Evolutionary conservation across 2,113 vertebrate species (phyloP).

Genomic region (Alethe diademata): DNA sequence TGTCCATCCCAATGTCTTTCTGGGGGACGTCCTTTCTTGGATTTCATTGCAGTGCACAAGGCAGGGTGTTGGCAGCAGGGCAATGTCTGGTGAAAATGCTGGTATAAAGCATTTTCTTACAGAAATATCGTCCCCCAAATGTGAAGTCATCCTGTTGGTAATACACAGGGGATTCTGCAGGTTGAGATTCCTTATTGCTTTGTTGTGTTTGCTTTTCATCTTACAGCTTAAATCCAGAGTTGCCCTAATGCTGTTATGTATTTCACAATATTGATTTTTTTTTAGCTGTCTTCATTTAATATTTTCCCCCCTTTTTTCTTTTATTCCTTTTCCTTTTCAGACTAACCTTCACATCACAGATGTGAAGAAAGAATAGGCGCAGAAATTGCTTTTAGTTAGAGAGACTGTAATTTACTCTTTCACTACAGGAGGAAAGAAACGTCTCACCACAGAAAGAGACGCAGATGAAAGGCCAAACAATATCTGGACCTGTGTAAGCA

Average conservation of each 20-base stretch:
- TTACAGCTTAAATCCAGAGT: constrained; percentile 2
- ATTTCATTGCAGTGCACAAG: not conserved
- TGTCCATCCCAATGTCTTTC: not conserved
- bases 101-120: not conserved
- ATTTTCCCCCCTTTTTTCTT: not conserved
- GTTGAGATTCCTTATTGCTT: constrained; percentile 10
- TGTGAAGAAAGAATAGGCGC: not conserved
- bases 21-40: not conserved
- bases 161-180: not conserved
- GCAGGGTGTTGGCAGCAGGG: not conserved
- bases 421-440: not conserved
- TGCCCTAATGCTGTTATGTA: constrained; percentile 12
- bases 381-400: constrained; percentile 30
- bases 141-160: not conserved
- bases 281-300: not conserved
- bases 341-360: not conserved
- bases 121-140: not conserved
- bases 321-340: not conserved
- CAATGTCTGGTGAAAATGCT: not conserved
- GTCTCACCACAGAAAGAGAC: not conserved
- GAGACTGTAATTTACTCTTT: constrained; percentile 32
- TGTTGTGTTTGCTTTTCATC: constrained; percentile 16
- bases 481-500: not conserved
- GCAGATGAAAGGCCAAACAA: not conserved
- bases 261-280: constrained; percentile 55